Percentiles rank a stretch among this genome's conserved stretches.
Conservation (phyloP, 2,797 vertebrate species). For the Orestias chungarensis region DNA sequence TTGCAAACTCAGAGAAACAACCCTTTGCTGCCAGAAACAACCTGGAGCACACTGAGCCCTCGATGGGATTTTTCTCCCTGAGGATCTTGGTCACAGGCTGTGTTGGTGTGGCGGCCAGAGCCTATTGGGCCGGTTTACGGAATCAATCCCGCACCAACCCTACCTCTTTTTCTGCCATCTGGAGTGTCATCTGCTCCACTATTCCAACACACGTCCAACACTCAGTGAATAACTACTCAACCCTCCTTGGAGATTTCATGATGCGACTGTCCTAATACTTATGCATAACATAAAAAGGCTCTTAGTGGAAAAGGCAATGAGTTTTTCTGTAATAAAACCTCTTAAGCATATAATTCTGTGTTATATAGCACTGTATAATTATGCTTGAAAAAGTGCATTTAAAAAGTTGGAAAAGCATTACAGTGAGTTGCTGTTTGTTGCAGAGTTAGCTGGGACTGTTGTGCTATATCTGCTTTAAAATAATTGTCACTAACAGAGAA, state of each 20-base stretch:
- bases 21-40: constrained; percentile 32
- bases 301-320: constrained; percentile 20
- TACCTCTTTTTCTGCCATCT: constrained; percentile 62
- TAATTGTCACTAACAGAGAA: not conserved
- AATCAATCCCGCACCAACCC: constrained; percentile 24
- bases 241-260: constrained; percentile 1
- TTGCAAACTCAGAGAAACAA: constrained; percentile 17
- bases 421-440: not conserved
- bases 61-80: constrained; percentile 39
- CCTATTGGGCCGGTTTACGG: constrained; percentile 43
- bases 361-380: constrained; percentile 24
- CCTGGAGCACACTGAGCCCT: constrained; percentile 35
- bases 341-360: constrained; percentile 3
- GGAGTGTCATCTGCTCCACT: constrained; percentile 65
- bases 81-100: constrained; percentile 55
- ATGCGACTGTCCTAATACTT: constrained; percentile 15
- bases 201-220: constrained; percentile 28
- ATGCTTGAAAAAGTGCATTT: constrained; percentile 2
- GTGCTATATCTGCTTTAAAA: not conserved
- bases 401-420: not conserved
- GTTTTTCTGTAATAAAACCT: constrained; percentile 30
- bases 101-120: constrained; percentile 42
- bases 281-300: constrained; percentile 15
- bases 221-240: constrained; percentile 24
- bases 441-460: not conserved